These are phyloP conservation scores for Eudyptes chrysolophus DNA, from an alignment of 2,113 vertebrate genomes.

Conservation along the genomic window DNA sequence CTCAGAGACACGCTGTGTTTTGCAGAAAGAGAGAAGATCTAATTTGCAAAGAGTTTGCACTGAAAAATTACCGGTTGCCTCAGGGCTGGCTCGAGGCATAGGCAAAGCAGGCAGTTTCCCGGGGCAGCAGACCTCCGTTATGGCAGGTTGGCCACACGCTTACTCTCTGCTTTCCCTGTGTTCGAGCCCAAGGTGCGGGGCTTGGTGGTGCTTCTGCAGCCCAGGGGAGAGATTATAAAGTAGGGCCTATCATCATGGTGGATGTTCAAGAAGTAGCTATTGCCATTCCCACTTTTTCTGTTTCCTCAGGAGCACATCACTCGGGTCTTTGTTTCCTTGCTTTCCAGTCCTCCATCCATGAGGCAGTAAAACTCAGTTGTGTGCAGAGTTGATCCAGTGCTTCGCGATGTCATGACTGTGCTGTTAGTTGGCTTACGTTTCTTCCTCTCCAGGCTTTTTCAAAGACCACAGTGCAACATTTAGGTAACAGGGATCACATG, in stretches of 20 bases:
- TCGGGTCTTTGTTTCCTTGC: not conserved
- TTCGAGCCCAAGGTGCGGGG: not conserved
- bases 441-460: not conserved
- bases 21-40: not conserved
- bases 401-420: accelerated
- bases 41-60: not conserved
- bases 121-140: accelerated
- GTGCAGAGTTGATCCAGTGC: not conserved
- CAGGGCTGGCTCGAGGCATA: not conserved
- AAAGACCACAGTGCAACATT: not conserved
- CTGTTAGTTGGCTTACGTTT: not conserved
- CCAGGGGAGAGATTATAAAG: not conserved
- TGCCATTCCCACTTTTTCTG: not conserved
- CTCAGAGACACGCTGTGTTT: not conserved
- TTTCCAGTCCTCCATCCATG: not conserved
- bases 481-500: not conserved
- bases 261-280: not conserved
- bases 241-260: accelerated
- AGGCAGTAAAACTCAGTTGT: not conserved
- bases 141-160: accelerated
- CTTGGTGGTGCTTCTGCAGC: not conserved
- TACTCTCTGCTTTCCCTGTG: not conserved
- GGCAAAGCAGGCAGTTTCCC: not conserved
- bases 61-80: not conserved
- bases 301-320: not conserved